Percentiles rank a stretch among this genome's conserved stretches.
These are phyloP conservation scores for Panthera tigris DNA, from an alignment of 2,113 vertebrate species.

Conservation along the genomic window DNA sequence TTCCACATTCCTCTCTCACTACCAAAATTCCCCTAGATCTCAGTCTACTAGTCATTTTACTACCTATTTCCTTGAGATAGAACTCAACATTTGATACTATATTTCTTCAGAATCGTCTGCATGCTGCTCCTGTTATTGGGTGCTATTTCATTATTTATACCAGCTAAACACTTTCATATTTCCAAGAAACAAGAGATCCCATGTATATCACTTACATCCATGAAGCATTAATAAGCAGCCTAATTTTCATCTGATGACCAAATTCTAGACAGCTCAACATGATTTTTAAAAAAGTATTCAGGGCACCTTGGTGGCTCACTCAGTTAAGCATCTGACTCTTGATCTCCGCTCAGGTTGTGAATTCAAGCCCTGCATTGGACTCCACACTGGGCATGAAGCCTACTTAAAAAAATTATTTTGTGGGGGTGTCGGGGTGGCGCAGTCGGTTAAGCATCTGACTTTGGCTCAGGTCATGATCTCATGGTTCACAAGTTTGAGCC, in stretches of 20 bases:
- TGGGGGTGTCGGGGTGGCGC: too few species aligned
- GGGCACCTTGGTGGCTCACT: too few species aligned
- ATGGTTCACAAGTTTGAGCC: too few species aligned
- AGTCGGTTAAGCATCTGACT: too few species aligned
- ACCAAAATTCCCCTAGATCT: background rate
- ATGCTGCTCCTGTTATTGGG: background rate
- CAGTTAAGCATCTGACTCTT: too few species aligned
- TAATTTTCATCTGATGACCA: background rate
- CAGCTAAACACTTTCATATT: background rate
- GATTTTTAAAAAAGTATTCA: background rate
- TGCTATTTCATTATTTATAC: slow-evolving; percentile 42
- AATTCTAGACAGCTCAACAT: background rate
- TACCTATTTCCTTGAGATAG: background rate
- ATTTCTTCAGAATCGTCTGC: background rate
- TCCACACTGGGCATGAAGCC: too few species aligned
- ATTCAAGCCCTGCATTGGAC: too few species aligned
- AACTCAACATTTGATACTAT: background rate
- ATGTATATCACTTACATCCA: background rate
- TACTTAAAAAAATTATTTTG: too few species aligned
- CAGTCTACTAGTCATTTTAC: background rate
- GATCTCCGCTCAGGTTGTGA: too few species aligned
- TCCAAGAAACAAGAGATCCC: slow-evolving; percentile 12
- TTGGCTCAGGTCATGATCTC: too few species aligned
- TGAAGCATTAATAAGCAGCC: slow-evolving; percentile 1
- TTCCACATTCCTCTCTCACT: background rate